A percentile compares a stretch with the other conserved stretches of the same genome.
These are phyloP conservation scores for Bostrychus sinensis DNA, from an alignment of 2,113 vertebrate genomes.

Conservation along the genomic window DNA sequence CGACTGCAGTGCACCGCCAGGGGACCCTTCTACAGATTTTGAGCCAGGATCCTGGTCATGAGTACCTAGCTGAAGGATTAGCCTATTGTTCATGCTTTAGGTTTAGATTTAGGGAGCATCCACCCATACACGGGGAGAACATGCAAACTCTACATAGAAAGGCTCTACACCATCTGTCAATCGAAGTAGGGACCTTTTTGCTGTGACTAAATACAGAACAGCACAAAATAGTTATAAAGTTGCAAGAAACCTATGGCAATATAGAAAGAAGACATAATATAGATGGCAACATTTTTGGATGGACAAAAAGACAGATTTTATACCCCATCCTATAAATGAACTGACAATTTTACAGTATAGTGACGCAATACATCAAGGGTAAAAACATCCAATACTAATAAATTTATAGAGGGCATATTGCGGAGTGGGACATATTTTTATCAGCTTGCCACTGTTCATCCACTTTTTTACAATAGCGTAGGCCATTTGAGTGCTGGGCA, in stretches of 20 bases:
- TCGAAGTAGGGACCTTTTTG: no score
- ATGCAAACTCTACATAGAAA: no score
- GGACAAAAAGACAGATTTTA: background rate
- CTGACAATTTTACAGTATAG: constrained; percentile 10
- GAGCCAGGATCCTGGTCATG: no score
- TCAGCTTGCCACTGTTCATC: background rate
- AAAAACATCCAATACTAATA: background rate
- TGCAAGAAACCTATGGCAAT: background rate
- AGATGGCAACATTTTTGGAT: background rate
- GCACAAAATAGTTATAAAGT: no score
- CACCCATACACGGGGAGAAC: no score
- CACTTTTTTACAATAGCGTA: background rate
- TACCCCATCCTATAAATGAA: background rate
- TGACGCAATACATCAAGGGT: background rate
- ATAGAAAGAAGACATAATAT: background rate
- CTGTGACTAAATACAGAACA: no score
- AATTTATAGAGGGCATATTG: constrained; percentile 11
- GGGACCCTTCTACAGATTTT: no score
- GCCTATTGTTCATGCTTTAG: no score
- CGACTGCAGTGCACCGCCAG: no score
- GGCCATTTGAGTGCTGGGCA: background rate
- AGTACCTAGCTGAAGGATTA: no score
- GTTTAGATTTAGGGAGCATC: no score
- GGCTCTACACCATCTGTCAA: no score
- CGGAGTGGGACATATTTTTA: constrained; percentile 5